phyloP scores from a whole-genome alignment of 1,140 invertebrate genomes.

The Brachionus sp. region DNA sequence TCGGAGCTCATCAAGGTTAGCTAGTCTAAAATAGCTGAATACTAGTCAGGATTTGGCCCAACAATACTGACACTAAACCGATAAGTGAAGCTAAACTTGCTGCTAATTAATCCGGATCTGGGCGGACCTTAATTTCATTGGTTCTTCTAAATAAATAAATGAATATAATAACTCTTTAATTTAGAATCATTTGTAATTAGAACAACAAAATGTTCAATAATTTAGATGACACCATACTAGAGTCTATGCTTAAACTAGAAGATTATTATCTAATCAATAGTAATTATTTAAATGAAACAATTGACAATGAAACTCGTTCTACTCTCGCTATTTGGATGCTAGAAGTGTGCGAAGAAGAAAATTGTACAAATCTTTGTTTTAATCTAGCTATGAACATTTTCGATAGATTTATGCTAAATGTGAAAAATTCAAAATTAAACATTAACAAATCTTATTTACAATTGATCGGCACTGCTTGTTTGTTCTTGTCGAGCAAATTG shows the following conservation, averaged over 20 bases:
- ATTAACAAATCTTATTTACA: constrained; percentile 79
- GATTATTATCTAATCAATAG: neutral
- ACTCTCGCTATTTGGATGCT: neutral
- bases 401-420: constrained; percentile 78
- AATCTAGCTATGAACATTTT: constrained; percentile 82
- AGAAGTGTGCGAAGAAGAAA: constrained; percentile 78
- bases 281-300: neutral
- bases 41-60: neutral
- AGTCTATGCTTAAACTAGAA: neutral
- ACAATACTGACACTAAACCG: neutral
- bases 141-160: neutral
- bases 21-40: neutral
- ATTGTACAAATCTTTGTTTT: constrained; percentile 84
- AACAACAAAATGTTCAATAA: neutral
- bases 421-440: constrained; percentile 60
- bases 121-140: neutral
- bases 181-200: neutral
- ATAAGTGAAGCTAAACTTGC: neutral
- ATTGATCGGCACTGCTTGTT: constrained; percentile 79
- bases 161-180: neutral
- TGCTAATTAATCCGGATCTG: neutral
- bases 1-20: neutral
- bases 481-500: constrained; percentile 83
- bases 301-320: neutral
- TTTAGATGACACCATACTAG: neutral